These are phyloP conservation scores for Sminthurinus signatus DNA, from an alignment of 1,140 invertebrate genomes.

Conservation along the genomic window DNA sequence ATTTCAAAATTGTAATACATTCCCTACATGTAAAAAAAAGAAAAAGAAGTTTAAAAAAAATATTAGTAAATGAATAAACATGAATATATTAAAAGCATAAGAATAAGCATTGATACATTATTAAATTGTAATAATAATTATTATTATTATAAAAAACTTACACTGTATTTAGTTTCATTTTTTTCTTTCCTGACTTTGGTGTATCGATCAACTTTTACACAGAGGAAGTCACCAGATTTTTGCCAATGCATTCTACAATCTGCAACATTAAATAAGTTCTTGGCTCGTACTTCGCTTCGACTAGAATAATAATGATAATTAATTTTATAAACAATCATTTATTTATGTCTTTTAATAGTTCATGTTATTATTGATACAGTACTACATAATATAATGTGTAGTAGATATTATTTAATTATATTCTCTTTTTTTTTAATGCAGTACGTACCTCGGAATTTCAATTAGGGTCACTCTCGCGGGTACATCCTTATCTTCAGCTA, in stretches of 20 bases:
- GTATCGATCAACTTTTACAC: conserved; percentile 97
- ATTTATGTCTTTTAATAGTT: too few species aligned
- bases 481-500: conserved; percentile 92
- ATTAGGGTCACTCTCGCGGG: conserved; percentile 75
- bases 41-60: conserved; percentile 9
- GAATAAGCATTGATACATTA: background rate
- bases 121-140: too few species aligned
- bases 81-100: conserved; percentile 12
- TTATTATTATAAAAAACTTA: too few species aligned
- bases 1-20: conserved; percentile 99
- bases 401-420: background rate
- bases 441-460: conserved; percentile 70
- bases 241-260: conserved; percentile 99
- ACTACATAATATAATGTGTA: too few species aligned
- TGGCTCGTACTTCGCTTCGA: conserved; percentile 84
- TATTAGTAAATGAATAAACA: too few species aligned
- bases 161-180: conserved; percentile 79
- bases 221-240: conserved; percentile 93
- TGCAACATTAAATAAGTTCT: conserved; percentile 96
- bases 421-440: too few species aligned
- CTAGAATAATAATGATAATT: conserved; percentile 46
- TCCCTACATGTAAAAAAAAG: conserved; percentile 56
- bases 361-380: too few species aligned
- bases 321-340: too few species aligned
- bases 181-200: conserved; percentile 87